phyloP scores from a whole-genome alignment of 2,888 invertebrate genomes.

The Microdon myrmicae region DNA sequence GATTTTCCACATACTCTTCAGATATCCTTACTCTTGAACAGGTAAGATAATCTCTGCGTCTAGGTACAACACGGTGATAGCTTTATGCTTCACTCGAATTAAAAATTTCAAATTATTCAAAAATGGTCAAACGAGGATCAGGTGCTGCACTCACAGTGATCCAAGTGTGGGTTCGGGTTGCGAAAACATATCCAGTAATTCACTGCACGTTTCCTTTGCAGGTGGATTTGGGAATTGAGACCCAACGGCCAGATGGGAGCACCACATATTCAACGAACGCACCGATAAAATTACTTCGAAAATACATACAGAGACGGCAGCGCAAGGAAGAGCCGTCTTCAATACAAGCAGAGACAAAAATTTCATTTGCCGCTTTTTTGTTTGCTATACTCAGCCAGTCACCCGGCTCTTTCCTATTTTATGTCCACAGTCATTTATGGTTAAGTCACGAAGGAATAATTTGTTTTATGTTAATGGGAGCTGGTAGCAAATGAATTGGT shows the following conservation, averaged over 20 bases:
- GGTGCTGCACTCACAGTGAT: too few relatives aligned
- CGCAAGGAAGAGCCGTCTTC: background rate
- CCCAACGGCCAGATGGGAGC: slow-evolving; percentile 13
- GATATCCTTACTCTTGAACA: too few relatives aligned
- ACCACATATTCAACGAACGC: slow-evolving; percentile 24
- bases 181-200: too few relatives aligned
- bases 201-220: too few relatives aligned
- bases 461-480: slow-evolving; percentile 67
- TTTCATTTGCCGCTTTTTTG: slow-evolving; percentile 15
- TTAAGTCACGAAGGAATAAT: slow-evolving; percentile 68
- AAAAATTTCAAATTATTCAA: too few relatives aligned
- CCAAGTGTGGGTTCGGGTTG: too few relatives aligned
- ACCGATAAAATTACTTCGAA: slow-evolving; percentile 47
- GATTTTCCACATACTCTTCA: too few relatives aligned
- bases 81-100: too few relatives aligned
- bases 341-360: slow-evolving; percentile 20
- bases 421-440: slow-evolving; percentile 64
- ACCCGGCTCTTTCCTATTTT: slow-evolving; percentile 50
- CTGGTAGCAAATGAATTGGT: slow-evolving; percentile 63
- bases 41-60: too few relatives aligned
- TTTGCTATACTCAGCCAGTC: slow-evolving; percentile 21
- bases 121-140: too few relatives aligned
- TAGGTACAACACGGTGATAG: too few relatives aligned
- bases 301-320: slow-evolving; percentile 1
- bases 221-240: slow-evolving; percentile 21